Evolutionary conservation across 2,888 invertebrate genomes (phyloP).

Genomic region (Tetramorium bicarinatum): DNA sequence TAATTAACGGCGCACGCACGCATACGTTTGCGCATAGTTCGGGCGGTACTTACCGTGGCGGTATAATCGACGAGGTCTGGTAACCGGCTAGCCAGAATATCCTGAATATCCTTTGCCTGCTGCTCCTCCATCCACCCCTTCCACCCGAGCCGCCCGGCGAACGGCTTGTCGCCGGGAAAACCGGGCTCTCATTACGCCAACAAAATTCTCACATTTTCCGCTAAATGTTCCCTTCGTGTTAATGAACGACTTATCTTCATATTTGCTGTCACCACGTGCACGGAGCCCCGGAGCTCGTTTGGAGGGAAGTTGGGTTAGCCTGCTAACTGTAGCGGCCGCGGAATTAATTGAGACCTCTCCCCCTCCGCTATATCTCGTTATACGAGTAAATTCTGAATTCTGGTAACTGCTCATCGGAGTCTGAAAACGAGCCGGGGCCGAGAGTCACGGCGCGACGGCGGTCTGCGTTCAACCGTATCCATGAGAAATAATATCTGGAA

Average conservation of each 20-base stretch:
- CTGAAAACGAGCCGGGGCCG: slow-evolving; percentile 57
- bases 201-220: slow-evolving; percentile 75
- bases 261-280: slow-evolving; percentile 73
- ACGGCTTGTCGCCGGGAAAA: slow-evolving; percentile 34
- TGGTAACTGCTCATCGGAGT: slow-evolving; percentile 65
- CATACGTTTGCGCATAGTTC: slow-evolving; percentile 17
- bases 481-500: slow-evolving; percentile 49
- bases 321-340: slow-evolving; percentile 66
- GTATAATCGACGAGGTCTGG: neutral
- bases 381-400: slow-evolving; percentile 70
- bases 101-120: slow-evolving; percentile 36
- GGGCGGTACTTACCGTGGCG: slow-evolving; percentile 28
- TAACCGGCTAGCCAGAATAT: slow-evolving; percentile 15
- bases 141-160: neutral
- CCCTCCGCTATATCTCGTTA: slow-evolving; percentile 69
- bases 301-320: slow-evolving; percentile 71
- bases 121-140: neutral
- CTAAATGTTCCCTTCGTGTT: slow-evolving; percentile 76
- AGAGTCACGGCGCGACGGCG: slow-evolving; percentile 2
- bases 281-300: slow-evolving; percentile 68
- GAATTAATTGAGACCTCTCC: slow-evolving; percentile 72
- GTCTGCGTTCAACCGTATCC: slow-evolving; percentile 25
- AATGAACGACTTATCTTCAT: slow-evolving; percentile 79
- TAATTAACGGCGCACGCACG: slow-evolving; percentile 4
- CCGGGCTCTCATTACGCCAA: slow-evolving; percentile 66